Percentiles rank a stretch among this genome's conserved stretches.
These are phyloP conservation scores for Aricia agestis DNA, from an alignment of 1,140 invertebrate genomes.

Conservation along the genomic window DNA sequence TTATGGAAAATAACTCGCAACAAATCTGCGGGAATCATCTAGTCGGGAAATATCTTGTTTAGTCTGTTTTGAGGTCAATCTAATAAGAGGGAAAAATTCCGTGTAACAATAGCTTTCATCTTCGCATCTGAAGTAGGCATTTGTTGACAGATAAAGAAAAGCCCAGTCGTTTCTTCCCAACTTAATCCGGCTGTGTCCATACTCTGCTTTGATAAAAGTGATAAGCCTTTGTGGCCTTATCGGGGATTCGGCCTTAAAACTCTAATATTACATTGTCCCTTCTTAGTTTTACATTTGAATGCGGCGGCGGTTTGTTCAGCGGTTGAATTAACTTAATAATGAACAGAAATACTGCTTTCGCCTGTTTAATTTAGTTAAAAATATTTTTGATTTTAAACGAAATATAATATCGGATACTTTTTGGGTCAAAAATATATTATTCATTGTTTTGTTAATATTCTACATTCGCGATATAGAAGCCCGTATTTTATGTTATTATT, in stretches of 20 bases:
- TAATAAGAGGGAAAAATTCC: background rate
- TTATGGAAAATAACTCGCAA: no score
- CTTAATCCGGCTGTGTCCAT: constrained; percentile 50
- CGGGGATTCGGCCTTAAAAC: constrained; percentile 19
- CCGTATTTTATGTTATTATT: no score
- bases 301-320: background rate
- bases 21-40: no score
- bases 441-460: no score
- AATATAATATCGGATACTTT: no score
- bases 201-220: constrained; percentile 39
- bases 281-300: background rate
- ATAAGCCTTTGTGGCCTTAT: constrained; percentile 64
- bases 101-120: constrained; percentile 19
- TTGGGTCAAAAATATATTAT: no score
- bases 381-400: no score
- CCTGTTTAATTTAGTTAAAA: no score
- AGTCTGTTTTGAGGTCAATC: background rate
- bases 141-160: constrained; percentile 60
- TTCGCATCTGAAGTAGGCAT: constrained; percentile 41
- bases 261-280: background rate
- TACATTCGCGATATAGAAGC: no score
- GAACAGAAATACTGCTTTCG: background rate
- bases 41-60: no score
- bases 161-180: constrained; percentile 44
- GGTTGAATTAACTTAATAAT: background rate